Base-by-base conservation (phyloP, 2,113 vertebrate genomes). In the Dicerorhinus sumatrensis region DNA sequence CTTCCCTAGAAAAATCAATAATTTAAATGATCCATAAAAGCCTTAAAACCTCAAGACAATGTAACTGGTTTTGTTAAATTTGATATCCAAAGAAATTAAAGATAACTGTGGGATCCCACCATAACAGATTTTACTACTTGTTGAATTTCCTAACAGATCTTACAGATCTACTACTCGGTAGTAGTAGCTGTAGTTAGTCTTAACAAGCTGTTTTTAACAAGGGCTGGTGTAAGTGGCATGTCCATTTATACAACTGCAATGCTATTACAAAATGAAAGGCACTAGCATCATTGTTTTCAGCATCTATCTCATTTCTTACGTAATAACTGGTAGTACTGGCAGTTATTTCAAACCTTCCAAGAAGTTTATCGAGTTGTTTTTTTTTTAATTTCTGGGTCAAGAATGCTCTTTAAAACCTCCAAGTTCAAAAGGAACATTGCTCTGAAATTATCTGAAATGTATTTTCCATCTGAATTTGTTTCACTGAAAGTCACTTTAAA, bases 401-500 rank as follows among this genome's bases (percentile, higher is more conserved):
- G 9, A 77, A 0, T 91, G 25, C 67, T 96, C 96, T 94, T 42
- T 82, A 95, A 94, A 96, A 75, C 18, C 10, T 94, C 85, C 31
- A 92, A 95, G 83, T 54, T 81, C 33, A 91, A 94, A 94, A 97
- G n/a, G 76, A 95, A 83, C 29, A 84, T 0, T 81, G 36, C 58
- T 96, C 60, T 75, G 21, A 88, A 89, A 73, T 77, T 73, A 89
- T 39, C 39, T 90, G 58, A 96, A 91, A 88, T 77, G 84, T 42
- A 95, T 89, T 72, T 85, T 89, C 33, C n/a, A 93, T 54, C 31
- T 82, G 60, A 79, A 70, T 93, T 56, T 89, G 73, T 81, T 85
- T 95, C 73, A 91, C 12, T 65, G 58, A 17, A 97, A 96, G 27
- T 96, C 72, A 83, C 17, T 92, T 94, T 82, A 85, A 82, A 95